Percentiles rank a stretch among this genome's conserved stretches.
Evolutionary conservation across 2,888 invertebrate species (phyloP).

Genomic region (Arctia plantaginis): DNA sequence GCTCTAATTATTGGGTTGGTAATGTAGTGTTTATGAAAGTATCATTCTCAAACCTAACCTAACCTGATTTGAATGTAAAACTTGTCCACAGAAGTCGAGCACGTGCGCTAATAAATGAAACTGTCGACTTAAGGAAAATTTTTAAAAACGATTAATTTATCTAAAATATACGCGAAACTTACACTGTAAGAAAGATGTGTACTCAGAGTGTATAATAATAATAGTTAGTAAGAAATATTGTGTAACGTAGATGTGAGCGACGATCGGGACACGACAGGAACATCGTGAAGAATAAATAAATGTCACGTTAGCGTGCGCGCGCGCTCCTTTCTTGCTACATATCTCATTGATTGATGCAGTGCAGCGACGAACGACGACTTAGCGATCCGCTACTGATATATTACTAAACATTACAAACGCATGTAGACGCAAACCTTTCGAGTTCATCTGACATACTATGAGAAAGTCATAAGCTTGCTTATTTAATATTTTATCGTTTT

Average conservation of each 20-base stretch:
- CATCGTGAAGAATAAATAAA: conserved; percentile 83
- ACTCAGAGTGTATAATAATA: conserved; percentile 38
- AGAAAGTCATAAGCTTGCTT: conserved; percentile 5
- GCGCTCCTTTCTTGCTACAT: conserved; percentile 63
- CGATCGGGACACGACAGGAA: conserved; percentile 75
- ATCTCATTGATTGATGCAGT: conserved; percentile 78
- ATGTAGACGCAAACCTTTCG: conserved; percentile 24
- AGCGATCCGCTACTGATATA: conserved; percentile 55
- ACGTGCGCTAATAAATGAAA: conserved; percentile 54
- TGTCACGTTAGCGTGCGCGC: conserved; percentile 74
- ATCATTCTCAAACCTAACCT: conserved; percentile 39
- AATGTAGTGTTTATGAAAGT: conserved; percentile 69
- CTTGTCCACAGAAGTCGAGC: conserved; percentile 53
- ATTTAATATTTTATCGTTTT: conserved; percentile 21
- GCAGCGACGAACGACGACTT: conserved; percentile 65
- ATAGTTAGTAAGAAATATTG: conserved; percentile 57
- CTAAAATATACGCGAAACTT: conserved; percentile 19
- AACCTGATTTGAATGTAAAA: conserved; percentile 46
- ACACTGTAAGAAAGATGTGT: conserved; percentile 30
- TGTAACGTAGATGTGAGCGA: conserved; percentile 70
- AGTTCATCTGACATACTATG: conserved; percentile 6
- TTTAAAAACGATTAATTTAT: conserved; percentile 32
- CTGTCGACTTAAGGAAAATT: conserved; percentile 50
- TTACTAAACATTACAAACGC: conserved; percentile 39
- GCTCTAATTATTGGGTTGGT: conserved; percentile 75